These are phyloP conservation scores for Phataginus tricuspis DNA, from an alignment of 2,797 vertebrate genomes.

Conservation along the genomic window DNA sequence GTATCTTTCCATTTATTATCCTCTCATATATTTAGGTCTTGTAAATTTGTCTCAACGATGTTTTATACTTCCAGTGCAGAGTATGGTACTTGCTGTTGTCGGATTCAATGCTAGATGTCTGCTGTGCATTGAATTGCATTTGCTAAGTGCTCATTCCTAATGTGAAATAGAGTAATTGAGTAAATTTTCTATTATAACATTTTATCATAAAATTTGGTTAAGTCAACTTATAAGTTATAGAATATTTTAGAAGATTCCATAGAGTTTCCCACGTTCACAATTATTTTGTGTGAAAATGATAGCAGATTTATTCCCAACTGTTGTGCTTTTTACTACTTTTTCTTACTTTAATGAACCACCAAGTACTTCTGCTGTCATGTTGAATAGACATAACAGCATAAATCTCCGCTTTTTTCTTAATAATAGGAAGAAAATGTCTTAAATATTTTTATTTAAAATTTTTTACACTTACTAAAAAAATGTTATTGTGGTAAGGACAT, in stretches of 20 bases:
- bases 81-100: neutral
- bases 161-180: neutral
- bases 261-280: neutral
- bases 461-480: no score
- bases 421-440: neutral
- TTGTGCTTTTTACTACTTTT: neutral
- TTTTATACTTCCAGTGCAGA: neutral
- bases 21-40: neutral
- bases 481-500: no score
- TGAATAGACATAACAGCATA: neutral
- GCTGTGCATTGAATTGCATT: neutral
- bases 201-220: neutral
- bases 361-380: neutral
- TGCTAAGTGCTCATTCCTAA: neutral
- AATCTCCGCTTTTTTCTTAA: neutral
- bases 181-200: neutral
- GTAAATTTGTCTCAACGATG: neutral
- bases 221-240: neutral
- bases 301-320: neutral
- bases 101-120: neutral
- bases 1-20: neutral
- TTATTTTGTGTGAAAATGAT: neutral
- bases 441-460: no score
- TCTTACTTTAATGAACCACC: neutral
- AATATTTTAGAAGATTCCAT: neutral